Percentiles rank a stretch among this genome's conserved stretches.
phyloP scores from a whole-genome alignment of 1,140 invertebrate genomes.

The Panonychus citri region DNA sequence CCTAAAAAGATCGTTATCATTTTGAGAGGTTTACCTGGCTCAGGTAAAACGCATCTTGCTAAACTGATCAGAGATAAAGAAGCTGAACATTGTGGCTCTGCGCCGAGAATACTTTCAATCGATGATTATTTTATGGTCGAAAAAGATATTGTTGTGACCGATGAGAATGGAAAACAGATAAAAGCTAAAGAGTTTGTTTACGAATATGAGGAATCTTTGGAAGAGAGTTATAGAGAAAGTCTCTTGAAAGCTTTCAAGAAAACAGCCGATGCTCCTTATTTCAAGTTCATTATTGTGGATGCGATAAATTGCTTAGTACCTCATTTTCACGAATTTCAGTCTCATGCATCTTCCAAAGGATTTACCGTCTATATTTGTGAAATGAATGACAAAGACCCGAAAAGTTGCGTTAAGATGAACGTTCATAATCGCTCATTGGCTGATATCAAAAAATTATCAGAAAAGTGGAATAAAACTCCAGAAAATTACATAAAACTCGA shows the following conservation, averaged over 20 bases:
- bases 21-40: conserved; percentile 62
- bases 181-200: conserved; percentile 50
- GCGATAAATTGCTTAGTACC: conserved; percentile 51
- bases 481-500: conserved; percentile 43
- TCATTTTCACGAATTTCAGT: conserved; percentile 62
- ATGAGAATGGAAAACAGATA: conserved; percentile 31
- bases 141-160: conserved; percentile 27
- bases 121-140: conserved; percentile 91
- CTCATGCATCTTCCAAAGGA: conserved; percentile 56
- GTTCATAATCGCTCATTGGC: conserved; percentile 50
- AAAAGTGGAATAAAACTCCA: conserved; percentile 54
- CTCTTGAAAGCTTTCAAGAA: conserved; percentile 76
- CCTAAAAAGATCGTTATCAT: conserved; percentile 66
- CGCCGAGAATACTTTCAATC: conserved; percentile 65
- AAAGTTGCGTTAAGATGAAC: conserved; percentile 52
- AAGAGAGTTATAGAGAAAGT: conserved; percentile 51
- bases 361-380: conserved; percentile 79
- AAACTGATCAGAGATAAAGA: conserved; percentile 66
- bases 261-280: conserved; percentile 68
- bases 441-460: conserved; percentile 44
- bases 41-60: conserved; percentile 64
- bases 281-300: conserved; percentile 77
- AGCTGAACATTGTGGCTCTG: conserved; percentile 45
- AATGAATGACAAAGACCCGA: conserved; percentile 46
- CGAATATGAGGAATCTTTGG: conserved; percentile 65